Base-by-base conservation (phyloP, 2,888 invertebrate species). In the Tenthredo mesomela region DNA sequence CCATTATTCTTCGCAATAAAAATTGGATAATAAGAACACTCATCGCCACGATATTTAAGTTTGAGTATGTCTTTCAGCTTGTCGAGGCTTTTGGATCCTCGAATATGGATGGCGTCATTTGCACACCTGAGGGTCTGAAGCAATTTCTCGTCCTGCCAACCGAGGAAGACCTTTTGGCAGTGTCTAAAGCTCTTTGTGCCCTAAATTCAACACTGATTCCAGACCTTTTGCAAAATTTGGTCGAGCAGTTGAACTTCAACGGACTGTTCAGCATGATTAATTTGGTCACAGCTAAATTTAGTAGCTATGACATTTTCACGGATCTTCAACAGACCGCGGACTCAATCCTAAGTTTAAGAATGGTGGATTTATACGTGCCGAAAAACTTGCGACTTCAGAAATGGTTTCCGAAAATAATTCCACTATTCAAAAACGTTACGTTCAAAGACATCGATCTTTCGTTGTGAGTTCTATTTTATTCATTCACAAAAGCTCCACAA, bases 191-290 rank as follows among this genome's bases (percentile, higher is more conserved):
- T 54, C 88, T 95, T 6, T 95, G 95, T 87, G 89, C 91, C 3
- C 88, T 94, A 54, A 91, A 94, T 2, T 90, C 92, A 47, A 90
- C 91, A 2, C 92, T 93, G 4, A 88, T 95, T 75, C 94, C 94
- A 78, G 92, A 90, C 58, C 92, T 95, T 86, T 87, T 95, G 3
- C 93, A 94, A 84, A 93, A 93, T 80, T 85, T 95, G 6, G 85
- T 95, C 65, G 90, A 93, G 82, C 94, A 95, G 89, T 89, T 95
- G 2, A 93, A 95, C 88, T 93, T 94, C 86, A 93, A 91, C n/a
- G 95, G 94, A 89, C 94, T 94, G 88, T 86, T 95, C 83, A 93
- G 93, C 86, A 94, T 95, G 94, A 94, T 95, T 47, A 90, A 90
- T 84, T 90, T 91, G 0, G 92, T 87, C 1, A 91, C 94, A 90